Evolutionary conservation across 2,797 vertebrate species (phyloP).

Genomic region (Lycodopsis pacificus): DNA sequence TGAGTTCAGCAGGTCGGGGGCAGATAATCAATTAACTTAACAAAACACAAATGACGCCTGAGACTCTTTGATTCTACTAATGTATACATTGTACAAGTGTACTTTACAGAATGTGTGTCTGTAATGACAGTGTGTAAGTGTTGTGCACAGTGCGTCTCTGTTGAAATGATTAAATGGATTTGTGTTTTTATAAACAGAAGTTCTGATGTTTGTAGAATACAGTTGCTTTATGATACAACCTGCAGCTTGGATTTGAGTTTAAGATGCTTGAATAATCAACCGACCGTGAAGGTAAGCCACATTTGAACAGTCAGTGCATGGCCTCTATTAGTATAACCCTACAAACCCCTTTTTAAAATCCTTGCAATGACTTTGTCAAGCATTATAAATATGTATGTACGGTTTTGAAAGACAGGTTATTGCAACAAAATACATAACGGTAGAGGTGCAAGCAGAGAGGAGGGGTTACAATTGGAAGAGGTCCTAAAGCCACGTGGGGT

Average conservation of each 20-base stretch:
- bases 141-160: slow-evolving; percentile 57
- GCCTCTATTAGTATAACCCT: not conserved
- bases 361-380: not conserved
- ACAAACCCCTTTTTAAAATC: not conserved
- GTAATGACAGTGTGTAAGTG: slow-evolving; percentile 55
- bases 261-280: not conserved
- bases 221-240: not conserved
- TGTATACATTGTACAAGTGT: slow-evolving; percentile 57
- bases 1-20: slow-evolving; percentile 6
- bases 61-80: slow-evolving; percentile 54
- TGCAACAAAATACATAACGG: not conserved
- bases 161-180: slow-evolving; percentile 63
- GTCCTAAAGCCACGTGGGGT: slow-evolving; percentile 25
- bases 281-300: not conserved
- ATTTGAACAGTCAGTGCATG: not conserved
- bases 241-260: not conserved
- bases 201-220: slow-evolving; percentile 14
- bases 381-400: not conserved
- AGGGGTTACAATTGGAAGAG: slow-evolving; percentile 9
- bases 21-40: slow-evolving; percentile 33
- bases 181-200: slow-evolving; percentile 63
- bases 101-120: slow-evolving; percentile 56
- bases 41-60: slow-evolving; percentile 38
- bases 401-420: not conserved
- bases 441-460: not conserved